Evolutionary conservation across 2,888 invertebrate genomes (phyloP), one percentile per base, ranked within the genome.

Genomic region (Xestia sexstrigata): DNA sequence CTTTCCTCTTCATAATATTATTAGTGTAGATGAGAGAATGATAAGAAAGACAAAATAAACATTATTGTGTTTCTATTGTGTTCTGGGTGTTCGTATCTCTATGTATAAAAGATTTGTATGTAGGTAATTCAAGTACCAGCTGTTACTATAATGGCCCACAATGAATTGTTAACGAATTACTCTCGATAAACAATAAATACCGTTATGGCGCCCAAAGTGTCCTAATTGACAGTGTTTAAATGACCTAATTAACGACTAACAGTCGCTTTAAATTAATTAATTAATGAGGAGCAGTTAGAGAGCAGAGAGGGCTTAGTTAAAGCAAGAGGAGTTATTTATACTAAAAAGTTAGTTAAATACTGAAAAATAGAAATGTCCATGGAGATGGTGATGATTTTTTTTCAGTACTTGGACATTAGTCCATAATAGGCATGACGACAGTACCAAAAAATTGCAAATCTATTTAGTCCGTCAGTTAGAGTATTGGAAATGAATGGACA

Each of bases 221-320:
- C n/a, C n/a, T n/a, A n/a, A n/a, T n/a, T n/a, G n/a, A n/a, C n/a
- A n/a, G n/a, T n/a, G n/a, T n/a, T n/a, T n/a, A n/a, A 84, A 78
- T 82, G 30, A 74, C 74, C 65, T 78, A 75, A 75, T 85, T 78
- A 75, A 82, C 17, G 35, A 17, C 52, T 63, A 47, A 47, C 66
- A 6, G 76, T 23, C 35, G 58, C 23, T 52, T 60, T 55, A 30
- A 76, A 81, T 82, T 74, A 62, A 74, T 77, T 68, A 66, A 74
- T 77, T 68, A 69, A 85, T 60, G 49, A 68, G 63, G 63, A 81
- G 26, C 35, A 60, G 49, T 84, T 70, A 23, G 17, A 47, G 13
- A 15, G 30, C n/a, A n/a, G n/a, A n/a, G n/a, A 39, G 20, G 7
- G 58, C 45, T 63, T 17, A 39, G 26, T 58, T 58, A 58, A 39